Evolutionary conservation across 1,140 invertebrate species (phyloP).

Genomic region (Hyles euphorbiae): DNA sequence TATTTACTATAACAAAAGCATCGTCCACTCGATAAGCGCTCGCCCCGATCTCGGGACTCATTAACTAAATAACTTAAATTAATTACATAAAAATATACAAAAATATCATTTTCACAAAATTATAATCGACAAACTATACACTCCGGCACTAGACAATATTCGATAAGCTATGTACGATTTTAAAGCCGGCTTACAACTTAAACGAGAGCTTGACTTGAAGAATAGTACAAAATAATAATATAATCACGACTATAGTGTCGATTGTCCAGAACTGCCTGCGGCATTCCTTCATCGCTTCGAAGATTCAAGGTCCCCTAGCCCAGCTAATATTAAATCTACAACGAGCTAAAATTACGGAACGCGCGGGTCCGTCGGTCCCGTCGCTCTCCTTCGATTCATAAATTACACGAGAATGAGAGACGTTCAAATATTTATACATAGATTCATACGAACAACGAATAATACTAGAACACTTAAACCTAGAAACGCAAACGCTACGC

Average conservation of each 20-base stretch:
- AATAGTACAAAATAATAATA: constrained; percentile 62
- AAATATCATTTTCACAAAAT: constrained; percentile 74
- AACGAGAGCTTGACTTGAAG: constrained; percentile 70
- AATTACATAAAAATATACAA: constrained; percentile 74
- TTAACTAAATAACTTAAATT: constrained; percentile 71
- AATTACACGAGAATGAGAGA: constrained; percentile 74
- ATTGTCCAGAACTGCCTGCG: constrained; percentile 73
- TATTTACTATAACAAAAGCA: constrained; percentile 50
- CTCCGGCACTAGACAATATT: constrained; percentile 68
- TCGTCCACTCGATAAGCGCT: constrained; percentile 53
- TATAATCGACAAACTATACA: constrained; percentile 71
- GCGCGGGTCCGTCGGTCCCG: constrained; percentile 44
- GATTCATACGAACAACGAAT: constrained; percentile 74
- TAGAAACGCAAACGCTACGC: constrained; percentile 52
- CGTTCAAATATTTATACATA: constrained; percentile 75
- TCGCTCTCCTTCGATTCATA: constrained; percentile 66
- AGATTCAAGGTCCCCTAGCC: constrained; percentile 74
- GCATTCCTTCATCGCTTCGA: constrained; percentile 59
- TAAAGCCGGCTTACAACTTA: constrained; percentile 67
- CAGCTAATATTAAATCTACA: constrained; percentile 73
- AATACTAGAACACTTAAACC: constrained; percentile 73
- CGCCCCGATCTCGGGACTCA: constrained; percentile 39
- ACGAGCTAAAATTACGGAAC: constrained; percentile 67
- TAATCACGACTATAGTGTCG: constrained; percentile 72
- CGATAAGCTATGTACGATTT: constrained; percentile 69